Evolutionary conservation across 2,113 vertebrate species (phyloP).

Genomic region (Phalacrocorax carbo): DNA sequence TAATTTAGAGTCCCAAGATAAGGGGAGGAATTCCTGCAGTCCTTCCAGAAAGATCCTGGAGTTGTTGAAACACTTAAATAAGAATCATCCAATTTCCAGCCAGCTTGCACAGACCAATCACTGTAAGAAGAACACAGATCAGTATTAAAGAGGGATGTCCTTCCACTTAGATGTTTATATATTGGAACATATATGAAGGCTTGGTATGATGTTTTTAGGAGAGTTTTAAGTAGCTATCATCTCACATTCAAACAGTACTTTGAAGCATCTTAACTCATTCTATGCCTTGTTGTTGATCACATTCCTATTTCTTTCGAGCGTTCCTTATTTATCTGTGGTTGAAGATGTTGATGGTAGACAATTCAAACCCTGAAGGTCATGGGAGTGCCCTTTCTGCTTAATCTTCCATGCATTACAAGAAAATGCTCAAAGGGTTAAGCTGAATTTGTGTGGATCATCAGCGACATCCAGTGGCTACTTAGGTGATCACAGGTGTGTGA

Average conservation of each 20-base stretch:
- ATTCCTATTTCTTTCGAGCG: not conserved
- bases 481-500: not conserved
- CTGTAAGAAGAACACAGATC: not conserved
- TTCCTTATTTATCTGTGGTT: not conserved
- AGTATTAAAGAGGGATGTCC: not conserved
- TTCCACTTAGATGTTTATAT: not conserved
- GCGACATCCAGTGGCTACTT: constrained; percentile 62
- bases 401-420: not conserved
- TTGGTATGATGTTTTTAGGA: not conserved
- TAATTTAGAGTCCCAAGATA: not conserved
- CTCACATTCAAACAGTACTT: not conserved
- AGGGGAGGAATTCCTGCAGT: not conserved
- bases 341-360: not conserved
- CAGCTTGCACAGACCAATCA: not conserved
- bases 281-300: not conserved
- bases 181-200: not conserved
- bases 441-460: constrained; percentile 41
- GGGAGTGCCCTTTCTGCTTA: not conserved
- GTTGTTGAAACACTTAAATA: not conserved
- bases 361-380: not conserved
- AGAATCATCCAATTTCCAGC: not conserved
- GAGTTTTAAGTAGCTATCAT: not conserved
- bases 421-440: constrained; percentile 25
- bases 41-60: not conserved
- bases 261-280: not conserved